Base-by-base conservation (phyloP, 2,113 vertebrate genomes). In the Melanocharis versteri region DNA sequence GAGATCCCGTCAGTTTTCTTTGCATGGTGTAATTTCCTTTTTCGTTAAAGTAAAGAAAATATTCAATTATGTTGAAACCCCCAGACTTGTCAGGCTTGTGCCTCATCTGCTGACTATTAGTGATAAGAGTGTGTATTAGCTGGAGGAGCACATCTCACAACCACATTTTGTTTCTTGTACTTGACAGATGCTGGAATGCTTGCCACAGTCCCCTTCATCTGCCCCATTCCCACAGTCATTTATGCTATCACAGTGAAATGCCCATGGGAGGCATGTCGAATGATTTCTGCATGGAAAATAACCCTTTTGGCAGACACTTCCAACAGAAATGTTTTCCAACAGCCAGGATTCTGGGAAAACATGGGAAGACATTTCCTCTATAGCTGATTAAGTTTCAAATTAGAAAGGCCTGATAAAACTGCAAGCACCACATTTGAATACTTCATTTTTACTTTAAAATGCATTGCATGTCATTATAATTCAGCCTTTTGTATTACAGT, bases 211-310 rank as follows among this genome's bases (percentile, higher is more conserved):
- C 8, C 96, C 94, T 87, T 99, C 98, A 6, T 99, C 98, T 1
- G 98, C 98, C 28, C 98, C 97, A 10, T 99, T 99, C n/a, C 96
- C 96, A 65, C 98, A 99, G 94, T 98, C 98, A n/a, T 97, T 97
- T 95, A 98, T 87, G 8, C 98, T 98, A 30, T 99, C 98, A 20
- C 98, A 99, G 79, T 98, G 98, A 72, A 99, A 97, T 79, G 94
- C 95, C 66, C 97, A 92, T 5, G 96, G 98, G 47, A 99, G 95
- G 57, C 98, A 98, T 10, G 90, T 96, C 2, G 60, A 98, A 57
- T 98, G 93, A 83, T 99, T 99, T 47, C 98, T 98, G 91, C 98
- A 98, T 37, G 98, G 98, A 60, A 99, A 99, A 81, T 98, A 98
- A 18, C 97, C 97, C 8, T 98, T 97, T 9, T 96, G 98, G 84